A percentile compares a stretch with the other conserved stretches of the same genome.
phyloP scores from a whole-genome alignment of 2,113 vertebrate species.

The Thomomys bottae region DNA sequence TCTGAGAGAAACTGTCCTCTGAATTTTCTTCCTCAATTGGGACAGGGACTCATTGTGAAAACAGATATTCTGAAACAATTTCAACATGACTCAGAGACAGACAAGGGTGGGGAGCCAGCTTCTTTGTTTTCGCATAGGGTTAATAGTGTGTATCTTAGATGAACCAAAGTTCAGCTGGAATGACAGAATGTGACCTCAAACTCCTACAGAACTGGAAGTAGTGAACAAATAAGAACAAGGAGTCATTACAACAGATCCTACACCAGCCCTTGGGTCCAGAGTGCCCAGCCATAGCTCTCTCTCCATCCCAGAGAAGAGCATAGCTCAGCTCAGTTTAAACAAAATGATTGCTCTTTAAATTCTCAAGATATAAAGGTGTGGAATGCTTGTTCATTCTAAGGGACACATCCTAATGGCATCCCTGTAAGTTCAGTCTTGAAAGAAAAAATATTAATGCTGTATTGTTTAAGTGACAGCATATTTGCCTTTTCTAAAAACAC shows the following conservation, averaged over 20 bases:
- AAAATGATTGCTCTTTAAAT: neutral
- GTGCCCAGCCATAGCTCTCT: too few relatives aligned
- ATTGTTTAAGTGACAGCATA: neutral
- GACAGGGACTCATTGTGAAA: neutral
- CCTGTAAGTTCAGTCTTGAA: neutral
- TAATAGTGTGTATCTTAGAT: neutral
- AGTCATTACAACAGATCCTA: neutral
- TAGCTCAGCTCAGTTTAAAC: neutral
- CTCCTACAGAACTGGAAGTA: neutral
- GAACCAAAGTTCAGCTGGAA: neutral
- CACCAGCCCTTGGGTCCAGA: too few relatives aligned
- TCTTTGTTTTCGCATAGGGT: neutral
- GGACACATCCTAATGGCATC: neutral
- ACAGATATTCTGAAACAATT: neutral
- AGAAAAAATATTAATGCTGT: neutral
- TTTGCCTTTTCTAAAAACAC: neutral
- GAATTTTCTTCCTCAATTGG: neutral
- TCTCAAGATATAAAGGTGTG: neutral
- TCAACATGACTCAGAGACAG: conserved; percentile 20
- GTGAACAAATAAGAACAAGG: neutral
- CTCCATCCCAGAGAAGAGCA: neutral
- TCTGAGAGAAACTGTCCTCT: neutral
- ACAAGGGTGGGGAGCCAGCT: neutral
- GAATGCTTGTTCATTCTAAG: neutral
- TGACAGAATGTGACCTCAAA: too few relatives aligned